These are phyloP conservation scores for Matsumyia berberina DNA, from an alignment of 2,888 invertebrate species.

Conservation along the genomic window DNA sequence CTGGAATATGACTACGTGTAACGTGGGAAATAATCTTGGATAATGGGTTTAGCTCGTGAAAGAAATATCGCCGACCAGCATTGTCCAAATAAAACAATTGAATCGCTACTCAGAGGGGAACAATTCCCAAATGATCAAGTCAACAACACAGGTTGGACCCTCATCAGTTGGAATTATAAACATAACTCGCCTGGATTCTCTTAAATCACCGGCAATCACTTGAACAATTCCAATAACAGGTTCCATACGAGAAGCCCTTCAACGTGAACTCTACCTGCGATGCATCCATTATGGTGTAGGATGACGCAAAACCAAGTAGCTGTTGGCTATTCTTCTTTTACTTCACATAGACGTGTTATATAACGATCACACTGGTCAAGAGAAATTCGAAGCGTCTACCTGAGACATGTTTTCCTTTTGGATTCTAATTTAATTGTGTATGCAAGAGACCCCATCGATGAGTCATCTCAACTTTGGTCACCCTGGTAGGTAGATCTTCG, in stretches of 20 bases:
- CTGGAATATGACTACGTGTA: background rate
- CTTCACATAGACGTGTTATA: conserved; percentile 38
- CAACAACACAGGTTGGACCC: conserved; percentile 36
- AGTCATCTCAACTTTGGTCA: conserved; percentile 29
- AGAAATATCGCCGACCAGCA: background rate
- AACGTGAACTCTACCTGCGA: conserved; percentile 21
- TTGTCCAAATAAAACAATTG: background rate
- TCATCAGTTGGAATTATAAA: conserved; percentile 36
- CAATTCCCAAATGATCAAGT: conserved; percentile 8
- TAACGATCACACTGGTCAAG: conserved; percentile 30
- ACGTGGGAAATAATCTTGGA: conserved; percentile 6
- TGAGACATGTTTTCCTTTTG: conserved; percentile 16
- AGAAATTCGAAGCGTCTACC: conserved; percentile 39
- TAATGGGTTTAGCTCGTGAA: background rate
- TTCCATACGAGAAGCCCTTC: conserved; percentile 36
- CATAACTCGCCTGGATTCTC: conserved; percentile 26
- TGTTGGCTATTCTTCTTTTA: conserved; percentile 14
- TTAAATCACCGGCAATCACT: conserved; percentile 14
- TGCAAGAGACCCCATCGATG: conserved; percentile 40
- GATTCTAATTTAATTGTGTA: conserved; percentile 47
- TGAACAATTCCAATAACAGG: conserved; percentile 24
- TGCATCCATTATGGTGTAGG: conserved; percentile 17
- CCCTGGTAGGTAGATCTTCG: conserved; percentile 9
- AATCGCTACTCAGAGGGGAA: background rate
- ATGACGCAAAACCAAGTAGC: conserved; percentile 34